Evolutionary conservation across 2,888 invertebrate genomes (phyloP).

Genomic region (Ferrisia virgata): DNA sequence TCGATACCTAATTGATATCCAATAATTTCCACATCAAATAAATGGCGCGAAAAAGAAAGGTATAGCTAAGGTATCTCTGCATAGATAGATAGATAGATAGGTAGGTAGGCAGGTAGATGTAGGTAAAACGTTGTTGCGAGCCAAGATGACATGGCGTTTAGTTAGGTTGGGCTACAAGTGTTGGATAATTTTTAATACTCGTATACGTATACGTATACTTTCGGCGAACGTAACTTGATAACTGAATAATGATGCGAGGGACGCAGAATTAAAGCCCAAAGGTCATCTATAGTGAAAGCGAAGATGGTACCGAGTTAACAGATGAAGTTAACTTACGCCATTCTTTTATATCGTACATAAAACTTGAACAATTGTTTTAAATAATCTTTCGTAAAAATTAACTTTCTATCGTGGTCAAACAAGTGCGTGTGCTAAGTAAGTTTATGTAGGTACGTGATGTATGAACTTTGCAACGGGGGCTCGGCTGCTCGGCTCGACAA

Average conservation of each 20-base stretch:
- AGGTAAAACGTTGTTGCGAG: neutral
- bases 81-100: too few relatives aligned
- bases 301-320: constrained; percentile 5
- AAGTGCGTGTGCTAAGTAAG: constrained; percentile 19
- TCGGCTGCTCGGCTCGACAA: too few relatives aligned
- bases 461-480: neutral
- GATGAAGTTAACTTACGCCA: neutral
- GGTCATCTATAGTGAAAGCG: neutral
- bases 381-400: constrained; percentile 28
- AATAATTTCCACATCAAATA: neutral
- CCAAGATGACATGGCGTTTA: neutral
- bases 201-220: neutral
- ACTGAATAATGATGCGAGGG: constrained; percentile 15
- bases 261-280: constrained; percentile 10
- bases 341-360: neutral
- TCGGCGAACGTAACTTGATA: neutral
- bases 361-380: constrained; percentile 20
- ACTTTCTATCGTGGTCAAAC: constrained; percentile 21
- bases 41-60: neutral
- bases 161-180: neutral
- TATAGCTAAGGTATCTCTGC: too few relatives aligned
- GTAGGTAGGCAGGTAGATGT: too few relatives aligned
- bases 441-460: neutral
- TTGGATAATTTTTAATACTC: neutral
- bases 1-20: neutral